Evolutionary conservation across 1,140 invertebrate genomes (phyloP).

Genomic region (Eciton burchellii): DNA sequence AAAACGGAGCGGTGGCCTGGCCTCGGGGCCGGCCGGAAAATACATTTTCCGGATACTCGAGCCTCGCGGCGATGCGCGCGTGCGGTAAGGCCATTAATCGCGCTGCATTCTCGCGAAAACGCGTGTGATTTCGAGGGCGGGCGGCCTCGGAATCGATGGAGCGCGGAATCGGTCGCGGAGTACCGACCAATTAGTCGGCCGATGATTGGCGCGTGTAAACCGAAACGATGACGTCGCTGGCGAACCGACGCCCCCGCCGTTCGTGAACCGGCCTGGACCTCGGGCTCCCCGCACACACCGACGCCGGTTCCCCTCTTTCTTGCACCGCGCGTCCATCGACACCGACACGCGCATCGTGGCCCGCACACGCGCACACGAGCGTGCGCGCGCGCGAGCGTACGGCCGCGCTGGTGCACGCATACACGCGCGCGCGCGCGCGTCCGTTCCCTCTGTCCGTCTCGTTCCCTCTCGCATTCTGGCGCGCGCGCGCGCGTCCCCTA

Average conservation of each 20-base stretch:
- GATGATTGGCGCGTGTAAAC: conserved; percentile 84
- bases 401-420: not conserved
- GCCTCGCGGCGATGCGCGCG: not conserved
- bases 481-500: conserved; percentile 47
- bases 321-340: conserved; percentile 22
- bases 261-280: conserved; percentile 71
- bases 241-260: conserved; percentile 74
- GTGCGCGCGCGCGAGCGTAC: conserved; percentile 2
- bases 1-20: not conserved
- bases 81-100: conserved; percentile 76
- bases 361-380: not conserved
- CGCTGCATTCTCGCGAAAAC: conserved; percentile 77
- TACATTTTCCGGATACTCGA: not conserved
- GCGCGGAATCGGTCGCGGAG: conserved; percentile 81
- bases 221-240: conserved; percentile 83
- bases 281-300: conserved; percentile 53
- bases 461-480: conserved; percentile 1
- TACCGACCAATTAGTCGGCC: conserved; percentile 82
- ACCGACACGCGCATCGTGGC: not conserved
- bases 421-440: not conserved
- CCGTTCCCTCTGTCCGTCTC: conserved; percentile 6
- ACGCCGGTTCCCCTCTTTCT: conserved; percentile 42
- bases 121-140: conserved; percentile 74
- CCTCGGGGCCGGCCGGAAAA: not conserved
- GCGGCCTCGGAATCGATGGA: conserved; percentile 78